Base-by-base conservation (phyloP, 23 tunicate genomes). In the Halocynthia roretzi region DNA sequence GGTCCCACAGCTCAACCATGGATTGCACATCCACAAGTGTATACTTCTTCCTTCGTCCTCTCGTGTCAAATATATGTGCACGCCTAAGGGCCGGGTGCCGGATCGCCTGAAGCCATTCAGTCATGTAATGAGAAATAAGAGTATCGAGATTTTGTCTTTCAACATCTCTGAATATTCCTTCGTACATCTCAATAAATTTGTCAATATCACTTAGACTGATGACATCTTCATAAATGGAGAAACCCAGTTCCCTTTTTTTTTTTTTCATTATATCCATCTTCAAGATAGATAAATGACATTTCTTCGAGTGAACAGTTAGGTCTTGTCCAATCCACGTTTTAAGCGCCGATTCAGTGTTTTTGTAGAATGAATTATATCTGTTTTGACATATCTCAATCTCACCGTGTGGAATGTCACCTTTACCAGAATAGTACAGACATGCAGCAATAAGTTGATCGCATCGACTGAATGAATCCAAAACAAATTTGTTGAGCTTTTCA, bases 371-470 rank as follows among this genome's bases (percentile, higher is more conserved):
- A 70, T 68, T 81, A 51, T 81, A 86, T 23, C 70, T 76, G 54
- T 81, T 61, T 11, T 75, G 54, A 72, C 82, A 81, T 8, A 53
- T 66, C 40, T 40, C 53, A 58, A 82, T 75, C 7, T 66, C 75
- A 20, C 61, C 54, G 8, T 74, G 78, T 8, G 78, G 78, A 53
- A 74, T 74, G 19, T 74, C 56, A 18, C 56, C 31, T 54, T 74
- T 64, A 6, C 56, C 78, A 7, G 80, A 68, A 64, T 56, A 53
- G 18, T 76, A 60, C 70, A 31, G n/a, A 65, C 92, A 72, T 60
- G 81, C 71, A 5, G 51, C 78, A 67, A 75, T 70, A 57, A 86
- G 53, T 54, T 76, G 85, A 76, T 86, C 92, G 52, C 92, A 86
- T 8, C 6, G 71, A 20, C 68, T 72, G 72, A 82, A 83, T 5